Conservation (phyloP, 2,113 vertebrate species). For the Chroicocephalus ridibundus region DNA sequence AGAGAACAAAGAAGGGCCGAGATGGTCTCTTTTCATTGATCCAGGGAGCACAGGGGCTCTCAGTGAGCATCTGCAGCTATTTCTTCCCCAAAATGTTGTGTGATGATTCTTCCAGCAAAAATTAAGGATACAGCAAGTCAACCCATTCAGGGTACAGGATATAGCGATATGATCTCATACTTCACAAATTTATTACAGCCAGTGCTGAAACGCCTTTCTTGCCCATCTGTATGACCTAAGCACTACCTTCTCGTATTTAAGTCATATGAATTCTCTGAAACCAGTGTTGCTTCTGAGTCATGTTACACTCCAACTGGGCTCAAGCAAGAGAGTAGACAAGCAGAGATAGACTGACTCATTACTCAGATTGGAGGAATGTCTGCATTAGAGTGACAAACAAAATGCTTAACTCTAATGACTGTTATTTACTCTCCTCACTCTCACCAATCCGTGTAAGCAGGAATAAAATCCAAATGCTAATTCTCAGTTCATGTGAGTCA, state of each 20-base stretch:
- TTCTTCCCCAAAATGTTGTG: neutral
- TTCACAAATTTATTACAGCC: neutral
- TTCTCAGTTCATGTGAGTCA: neutral
- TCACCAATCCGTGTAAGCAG: neutral
- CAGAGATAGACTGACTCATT: neutral
- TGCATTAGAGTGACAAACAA: neutral
- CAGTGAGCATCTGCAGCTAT: neutral
- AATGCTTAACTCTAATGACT: neutral
- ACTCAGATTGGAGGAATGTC: neutral
- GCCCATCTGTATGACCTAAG: neutral
- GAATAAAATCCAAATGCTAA: neutral
- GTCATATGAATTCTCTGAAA: neutral
- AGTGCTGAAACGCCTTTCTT: neutral
- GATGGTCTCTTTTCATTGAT: neutral
- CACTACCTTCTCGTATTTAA: neutral
- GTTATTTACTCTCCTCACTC: neutral
- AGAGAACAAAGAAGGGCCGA: neutral
- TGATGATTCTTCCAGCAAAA: neutral
- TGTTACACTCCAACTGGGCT: neutral
- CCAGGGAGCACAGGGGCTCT: neutral
- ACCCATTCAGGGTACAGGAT: neutral
- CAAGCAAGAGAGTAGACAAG: neutral
- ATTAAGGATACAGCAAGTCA: neutral
- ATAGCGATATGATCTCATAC: neutral
- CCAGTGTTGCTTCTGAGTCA: neutral